Evolutionary conservation across 2,113 vertebrate species (phyloP).

Genomic region (Chaetops frenatus): DNA sequence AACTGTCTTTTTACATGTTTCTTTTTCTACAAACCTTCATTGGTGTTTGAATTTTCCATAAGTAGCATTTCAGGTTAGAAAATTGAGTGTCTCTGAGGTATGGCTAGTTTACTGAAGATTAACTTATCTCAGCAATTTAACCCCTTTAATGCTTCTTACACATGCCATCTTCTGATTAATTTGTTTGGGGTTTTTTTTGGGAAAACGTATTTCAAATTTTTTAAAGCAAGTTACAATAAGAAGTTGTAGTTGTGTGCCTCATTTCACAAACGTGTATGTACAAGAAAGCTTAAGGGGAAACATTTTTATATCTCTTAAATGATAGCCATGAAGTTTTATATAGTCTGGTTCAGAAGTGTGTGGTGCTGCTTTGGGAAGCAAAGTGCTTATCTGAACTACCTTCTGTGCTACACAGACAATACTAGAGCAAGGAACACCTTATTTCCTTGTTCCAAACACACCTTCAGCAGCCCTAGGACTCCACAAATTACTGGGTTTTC

Average conservation of each 20-base stretch:
- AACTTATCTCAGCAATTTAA: not conserved
- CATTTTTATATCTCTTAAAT: not conserved
- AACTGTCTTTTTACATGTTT: not conserved
- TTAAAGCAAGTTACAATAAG: not conserved
- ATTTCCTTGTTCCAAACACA: not conserved
- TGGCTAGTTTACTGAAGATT: not conserved
- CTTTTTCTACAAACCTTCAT: not conserved
- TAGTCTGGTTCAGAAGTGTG: not conserved
- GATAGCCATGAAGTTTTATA: not conserved
- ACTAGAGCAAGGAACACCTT: not conserved
- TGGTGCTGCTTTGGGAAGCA: not conserved
- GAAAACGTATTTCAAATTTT: not conserved
- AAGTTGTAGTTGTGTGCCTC: not conserved
- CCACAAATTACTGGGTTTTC: not conserved
- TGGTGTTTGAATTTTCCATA: not conserved
- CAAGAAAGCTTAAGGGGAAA: not conserved
- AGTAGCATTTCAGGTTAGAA: not conserved
- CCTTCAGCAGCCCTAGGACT: not conserved
- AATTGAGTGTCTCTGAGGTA: not conserved
- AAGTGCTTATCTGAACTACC: not conserved
- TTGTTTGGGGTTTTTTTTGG: not conserved
- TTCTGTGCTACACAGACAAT: not conserved
- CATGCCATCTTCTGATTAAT: not conserved
- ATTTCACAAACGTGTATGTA: not conserved
- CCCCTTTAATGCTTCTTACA: not conserved